Conservation (phyloP, 2,888 invertebrate species). For the Trichogramma evanescens region DNA sequence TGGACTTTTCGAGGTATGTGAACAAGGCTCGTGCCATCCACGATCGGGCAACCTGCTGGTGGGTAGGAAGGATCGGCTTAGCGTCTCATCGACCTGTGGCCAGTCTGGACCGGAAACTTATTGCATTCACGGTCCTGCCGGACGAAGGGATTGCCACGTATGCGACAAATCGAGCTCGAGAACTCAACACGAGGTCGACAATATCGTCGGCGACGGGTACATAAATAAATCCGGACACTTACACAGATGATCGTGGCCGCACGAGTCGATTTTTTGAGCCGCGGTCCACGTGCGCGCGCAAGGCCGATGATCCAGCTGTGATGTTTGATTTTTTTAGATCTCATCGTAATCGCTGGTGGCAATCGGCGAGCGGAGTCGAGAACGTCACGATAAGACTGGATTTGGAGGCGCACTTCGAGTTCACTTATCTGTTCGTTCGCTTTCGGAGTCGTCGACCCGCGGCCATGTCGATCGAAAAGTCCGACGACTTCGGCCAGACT, state of each 20-base stretch:
- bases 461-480: constrained; percentile 95
- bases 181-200: constrained; percentile 82
- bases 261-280: not conserved
- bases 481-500: constrained; percentile 89
- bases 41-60: constrained; percentile 98
- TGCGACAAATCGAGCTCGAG: constrained; percentile 80
- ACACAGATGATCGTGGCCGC: constrained; percentile 17
- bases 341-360: constrained; percentile 72
- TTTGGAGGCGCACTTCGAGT: constrained; percentile 97
- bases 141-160: constrained; percentile 90
- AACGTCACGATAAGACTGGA: constrained; percentile 88
- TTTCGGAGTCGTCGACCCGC: constrained; percentile 98
- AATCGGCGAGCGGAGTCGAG: constrained; percentile 94
- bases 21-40: constrained; percentile 94
- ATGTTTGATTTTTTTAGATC: no score
- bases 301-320: no score
- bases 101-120: constrained; percentile 69
- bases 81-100: constrained; percentile 95
- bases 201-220: constrained; percentile 62
- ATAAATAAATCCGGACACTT: constrained; percentile 18
- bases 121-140: constrained; percentile 93
- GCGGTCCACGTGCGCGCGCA: not conserved
- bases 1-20: constrained; percentile 53
- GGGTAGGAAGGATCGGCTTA: constrained; percentile 82
- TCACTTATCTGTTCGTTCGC: constrained; percentile 95